phyloP scores from a whole-genome alignment of 2,113 vertebrate species.

The Sula dactylatra region DNA sequence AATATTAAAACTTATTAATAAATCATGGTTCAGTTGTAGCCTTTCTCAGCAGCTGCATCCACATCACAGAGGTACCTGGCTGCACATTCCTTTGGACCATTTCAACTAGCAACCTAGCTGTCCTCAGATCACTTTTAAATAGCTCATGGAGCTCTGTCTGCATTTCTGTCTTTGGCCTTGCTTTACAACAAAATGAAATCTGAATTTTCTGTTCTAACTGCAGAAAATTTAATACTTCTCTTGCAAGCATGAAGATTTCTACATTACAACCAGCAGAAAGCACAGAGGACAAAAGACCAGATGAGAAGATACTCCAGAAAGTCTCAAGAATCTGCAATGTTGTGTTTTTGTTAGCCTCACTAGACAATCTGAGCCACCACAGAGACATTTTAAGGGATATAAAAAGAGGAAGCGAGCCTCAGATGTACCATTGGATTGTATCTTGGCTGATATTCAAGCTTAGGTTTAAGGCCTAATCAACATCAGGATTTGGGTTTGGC shows the following conservation, averaged over 20 bases:
- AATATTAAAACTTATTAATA: background rate
- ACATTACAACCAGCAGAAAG: background rate
- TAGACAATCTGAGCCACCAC: background rate
- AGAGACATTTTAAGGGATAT: background rate
- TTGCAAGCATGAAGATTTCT: background rate
- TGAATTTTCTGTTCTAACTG: background rate
- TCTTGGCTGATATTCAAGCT: background rate
- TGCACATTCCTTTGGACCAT: background rate
- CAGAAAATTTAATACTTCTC: background rate
- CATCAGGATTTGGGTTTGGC: background rate
- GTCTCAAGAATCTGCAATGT: background rate
- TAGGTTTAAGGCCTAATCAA: background rate
- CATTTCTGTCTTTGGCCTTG: accelerated
- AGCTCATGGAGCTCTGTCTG: background rate
- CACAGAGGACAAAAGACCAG: background rate
- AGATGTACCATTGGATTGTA: background rate
- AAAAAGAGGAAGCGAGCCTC: background rate
- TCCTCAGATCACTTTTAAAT: background rate
- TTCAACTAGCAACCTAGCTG: background rate
- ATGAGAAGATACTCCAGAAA: background rate
- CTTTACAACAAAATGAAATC: background rate
- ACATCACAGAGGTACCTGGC: background rate
- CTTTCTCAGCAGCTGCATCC: background rate
- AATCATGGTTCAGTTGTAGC: background rate
- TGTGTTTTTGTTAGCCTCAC: background rate